These are phyloP conservation scores for Mesitornis unicolor DNA, from an alignment of 2,113 vertebrate species.

Conservation along the genomic window DNA sequence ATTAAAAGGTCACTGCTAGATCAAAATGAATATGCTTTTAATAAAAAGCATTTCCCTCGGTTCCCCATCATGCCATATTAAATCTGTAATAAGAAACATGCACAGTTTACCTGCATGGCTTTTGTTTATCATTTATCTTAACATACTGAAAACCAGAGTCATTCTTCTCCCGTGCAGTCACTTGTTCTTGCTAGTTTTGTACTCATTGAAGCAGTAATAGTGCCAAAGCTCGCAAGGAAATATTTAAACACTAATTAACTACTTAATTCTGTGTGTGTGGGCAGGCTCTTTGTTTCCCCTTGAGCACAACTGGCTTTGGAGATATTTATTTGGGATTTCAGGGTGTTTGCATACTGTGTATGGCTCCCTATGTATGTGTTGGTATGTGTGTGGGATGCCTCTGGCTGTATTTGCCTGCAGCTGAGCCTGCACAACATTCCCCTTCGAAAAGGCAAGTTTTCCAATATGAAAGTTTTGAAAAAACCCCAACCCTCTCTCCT, in stretches of 20 bases:
- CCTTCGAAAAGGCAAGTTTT: background rate
- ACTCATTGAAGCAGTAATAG: background rate
- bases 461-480: background rate
- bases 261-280: slow-evolving; percentile 33
- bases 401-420: background rate
- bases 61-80: background rate
- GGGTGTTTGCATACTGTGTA: slow-evolving; percentile 27
- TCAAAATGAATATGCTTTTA: background rate
- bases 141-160: background rate
- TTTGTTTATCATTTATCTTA: background rate
- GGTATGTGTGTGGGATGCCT: slow-evolving; percentile 60
- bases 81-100: background rate
- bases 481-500: background rate
- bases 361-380: background rate
- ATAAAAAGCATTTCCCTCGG: background rate
- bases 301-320: background rate
- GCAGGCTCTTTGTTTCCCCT: slow-evolving; percentile 12
- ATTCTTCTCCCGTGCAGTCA: background rate
- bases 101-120: background rate
- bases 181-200: background rate
- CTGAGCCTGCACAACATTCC: background rate
- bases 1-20: background rate
- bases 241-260: slow-evolving; percentile 48
- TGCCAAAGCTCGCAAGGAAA: slow-evolving; percentile 13
- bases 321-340: slow-evolving; percentile 34